Evolutionary conservation across 2,888 invertebrate species (phyloP).

Genomic region (Sialis fuliginosa): DNA sequence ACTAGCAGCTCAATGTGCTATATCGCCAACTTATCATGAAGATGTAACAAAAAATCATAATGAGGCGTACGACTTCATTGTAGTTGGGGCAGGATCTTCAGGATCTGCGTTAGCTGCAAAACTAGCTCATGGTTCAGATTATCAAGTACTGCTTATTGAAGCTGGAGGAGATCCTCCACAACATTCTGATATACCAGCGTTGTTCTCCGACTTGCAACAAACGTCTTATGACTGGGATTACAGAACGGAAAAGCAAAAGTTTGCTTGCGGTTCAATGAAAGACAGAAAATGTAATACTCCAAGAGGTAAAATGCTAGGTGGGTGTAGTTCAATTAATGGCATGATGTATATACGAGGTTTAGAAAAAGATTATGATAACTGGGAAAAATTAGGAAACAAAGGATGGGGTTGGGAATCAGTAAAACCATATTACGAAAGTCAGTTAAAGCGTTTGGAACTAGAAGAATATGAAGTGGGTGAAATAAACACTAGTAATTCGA

Average conservation of each 20-base stretch:
- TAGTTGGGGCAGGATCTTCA: constrained; percentile 25
- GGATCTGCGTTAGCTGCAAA: constrained; percentile 22
- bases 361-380: constrained; percentile 41
- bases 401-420: constrained; percentile 39
- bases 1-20: constrained; percentile 2
- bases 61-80: constrained; percentile 27
- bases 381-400: constrained; percentile 38
- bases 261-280: constrained; percentile 20
- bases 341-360: constrained; percentile 49
- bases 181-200: constrained; percentile 20
- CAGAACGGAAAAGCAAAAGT: constrained; percentile 26
- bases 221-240: constrained; percentile 23
- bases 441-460: neutral
- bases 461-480: too few relatives aligned
- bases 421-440: constrained; percentile 25
- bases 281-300: constrained; percentile 30
- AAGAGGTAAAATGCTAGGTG: constrained; percentile 45
- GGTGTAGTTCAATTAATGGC: constrained; percentile 41
- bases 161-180: constrained; percentile 21
- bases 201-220: constrained; percentile 18
- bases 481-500: too few relatives aligned
- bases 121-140: constrained; percentile 13
- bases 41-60: neutral
- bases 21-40: neutral
- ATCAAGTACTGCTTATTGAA: constrained; percentile 19